Evolutionary conservation across 1,140 invertebrate species (phyloP).

Genomic region (Panulirus ornatus): DNA sequence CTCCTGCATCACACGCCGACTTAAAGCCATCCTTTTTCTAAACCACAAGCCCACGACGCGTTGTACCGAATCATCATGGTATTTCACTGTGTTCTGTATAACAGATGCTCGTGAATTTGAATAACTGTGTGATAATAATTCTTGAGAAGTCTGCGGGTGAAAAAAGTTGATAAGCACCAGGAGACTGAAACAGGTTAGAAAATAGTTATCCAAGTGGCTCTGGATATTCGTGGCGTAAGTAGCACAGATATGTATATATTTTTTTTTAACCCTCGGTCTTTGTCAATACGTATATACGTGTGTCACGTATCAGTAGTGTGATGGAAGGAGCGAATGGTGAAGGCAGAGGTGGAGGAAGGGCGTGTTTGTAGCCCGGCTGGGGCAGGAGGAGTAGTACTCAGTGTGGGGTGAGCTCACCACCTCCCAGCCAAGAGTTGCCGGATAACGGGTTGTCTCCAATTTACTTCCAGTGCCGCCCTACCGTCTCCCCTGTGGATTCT

Average conservation of each 20-base stretch:
- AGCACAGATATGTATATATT: neutral
- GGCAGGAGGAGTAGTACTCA: neutral
- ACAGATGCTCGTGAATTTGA: neutral
- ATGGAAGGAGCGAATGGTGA: neutral
- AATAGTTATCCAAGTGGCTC: neutral
- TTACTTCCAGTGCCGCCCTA: neutral
- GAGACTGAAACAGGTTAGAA: neutral
- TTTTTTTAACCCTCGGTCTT: neutral
- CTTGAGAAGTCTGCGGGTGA: neutral
- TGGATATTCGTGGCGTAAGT: too few relatives aligned
- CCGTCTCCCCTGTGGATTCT: neutral
- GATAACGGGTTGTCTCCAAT: neutral
- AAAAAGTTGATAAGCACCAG: neutral
- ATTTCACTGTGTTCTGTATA: neutral
- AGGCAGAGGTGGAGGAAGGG: too few relatives aligned
- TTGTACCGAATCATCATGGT: neutral
- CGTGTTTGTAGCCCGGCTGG: neutral
- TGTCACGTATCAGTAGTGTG: neutral
- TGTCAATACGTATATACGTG: neutral
- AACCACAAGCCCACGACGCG: neutral
- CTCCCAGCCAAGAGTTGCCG: neutral
- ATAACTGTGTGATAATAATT: neutral
- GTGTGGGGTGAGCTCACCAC: neutral
- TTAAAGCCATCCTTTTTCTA: neutral
- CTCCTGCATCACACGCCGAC: neutral